Evolutionary conservation across 2,797 vertebrate genomes (phyloP).

Genomic region (Taeniopygia guttata): DNA sequence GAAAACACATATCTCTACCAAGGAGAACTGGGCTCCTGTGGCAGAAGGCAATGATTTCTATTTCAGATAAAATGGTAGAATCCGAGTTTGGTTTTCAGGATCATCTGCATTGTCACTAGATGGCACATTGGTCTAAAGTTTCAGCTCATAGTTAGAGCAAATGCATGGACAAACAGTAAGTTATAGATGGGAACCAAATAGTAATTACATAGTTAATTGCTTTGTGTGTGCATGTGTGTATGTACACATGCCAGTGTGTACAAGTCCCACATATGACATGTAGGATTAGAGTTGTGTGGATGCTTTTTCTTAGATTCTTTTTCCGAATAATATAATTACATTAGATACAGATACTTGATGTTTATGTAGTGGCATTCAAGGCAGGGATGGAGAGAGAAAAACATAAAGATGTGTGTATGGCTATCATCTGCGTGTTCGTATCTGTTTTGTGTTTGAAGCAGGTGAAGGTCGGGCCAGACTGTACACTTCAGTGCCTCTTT

Average conservation of each 20-base stretch:
- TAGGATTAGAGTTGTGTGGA: background rate
- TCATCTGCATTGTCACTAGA: constrained; percentile 40
- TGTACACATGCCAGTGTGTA: fast-evolving
- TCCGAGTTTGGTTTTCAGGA: background rate
- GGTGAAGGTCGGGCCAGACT: background rate
- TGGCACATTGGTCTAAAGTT: constrained; percentile 57
- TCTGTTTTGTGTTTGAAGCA: background rate
- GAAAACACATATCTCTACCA: background rate
- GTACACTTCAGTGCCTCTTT: background rate
- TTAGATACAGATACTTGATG: background rate
- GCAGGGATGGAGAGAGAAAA: background rate
- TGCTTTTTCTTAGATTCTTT: background rate
- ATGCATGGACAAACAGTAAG: background rate
- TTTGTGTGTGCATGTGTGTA: background rate
- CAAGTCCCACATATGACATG: background rate
- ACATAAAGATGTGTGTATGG: background rate
- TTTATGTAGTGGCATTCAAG: background rate
- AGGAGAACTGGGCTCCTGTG: background rate
- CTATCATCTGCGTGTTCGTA: background rate
- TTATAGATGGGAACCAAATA: background rate
- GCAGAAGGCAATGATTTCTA: background rate
- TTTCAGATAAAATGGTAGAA: background rate
- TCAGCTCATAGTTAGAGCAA: background rate
- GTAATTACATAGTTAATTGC: background rate
- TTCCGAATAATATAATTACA: background rate